Base-by-base conservation (phyloP, 30 jellyfish, hydroid and myxozoan species). In the Aurelia aurita region DNA sequence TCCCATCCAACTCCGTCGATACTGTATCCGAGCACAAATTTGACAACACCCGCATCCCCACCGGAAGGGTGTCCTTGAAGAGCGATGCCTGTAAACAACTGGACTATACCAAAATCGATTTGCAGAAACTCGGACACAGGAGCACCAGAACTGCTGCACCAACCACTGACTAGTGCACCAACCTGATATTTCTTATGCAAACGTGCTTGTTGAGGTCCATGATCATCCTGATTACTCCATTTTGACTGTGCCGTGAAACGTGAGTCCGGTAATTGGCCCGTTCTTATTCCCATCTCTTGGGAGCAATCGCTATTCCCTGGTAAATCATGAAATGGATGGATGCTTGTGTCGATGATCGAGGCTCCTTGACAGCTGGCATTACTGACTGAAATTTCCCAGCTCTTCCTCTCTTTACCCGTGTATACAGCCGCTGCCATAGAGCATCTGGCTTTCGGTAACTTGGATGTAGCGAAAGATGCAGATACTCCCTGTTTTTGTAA, bases 401-500 rank as follows among this genome's bases (percentile, higher is more conserved):
- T 39, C 47, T 72, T 44, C 19, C 84, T 45, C 35, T 49, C 26
- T n/a, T 72, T 15, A 11, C 69, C 84, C 32, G 84, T 72, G 69
- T 18, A 72, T 11, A 26, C 49, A 11, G 45, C 47, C 11, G 31
- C 28, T 21, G 84, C 84, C 84, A 72, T 19, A 10, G 84, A 72
- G 47, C 68, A 43, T 21, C 55, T 44, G 5, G n/a, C 7, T 19
- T 45, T 72, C 25, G 84, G 70, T 18, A 51, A 29, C 26, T n/a
- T 18, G 32, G n/a, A 22, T n/a, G 69, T 72, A 20, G 84, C 84
- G 32, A 43, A 72, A 18, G 84, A 44, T 72, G 69, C 84, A 45
- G 84, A 72, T 1, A 72, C 84, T n/a, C 84, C 84, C 15, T n/a
- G 68, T 34, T 29, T 72, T 46, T 72, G 84, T 51, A 72, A 49